Evolutionary conservation across 92 coral and sea anemone species (phyloP).

Genomic region (Pocillopora grandis): DNA sequence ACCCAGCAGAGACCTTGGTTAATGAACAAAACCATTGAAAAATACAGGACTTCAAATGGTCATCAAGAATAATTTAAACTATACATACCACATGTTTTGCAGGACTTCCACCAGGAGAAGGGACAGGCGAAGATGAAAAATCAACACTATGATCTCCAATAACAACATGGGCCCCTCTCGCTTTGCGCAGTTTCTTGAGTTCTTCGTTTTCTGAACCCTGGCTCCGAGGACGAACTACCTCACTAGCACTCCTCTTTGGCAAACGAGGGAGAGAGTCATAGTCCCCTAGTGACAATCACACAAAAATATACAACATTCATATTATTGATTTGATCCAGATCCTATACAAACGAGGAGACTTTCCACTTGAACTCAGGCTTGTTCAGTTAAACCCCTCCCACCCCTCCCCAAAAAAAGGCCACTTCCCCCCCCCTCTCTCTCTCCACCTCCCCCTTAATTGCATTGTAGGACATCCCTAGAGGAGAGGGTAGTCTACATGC

Average conservation of each 20-base stretch:
- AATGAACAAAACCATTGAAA: too few relatives aligned
- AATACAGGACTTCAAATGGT: too few relatives aligned
- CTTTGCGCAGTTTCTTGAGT: slow-evolving; percentile 70
- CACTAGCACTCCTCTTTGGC: slow-evolving; percentile 43
- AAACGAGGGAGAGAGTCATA: slow-evolving; percentile 48
- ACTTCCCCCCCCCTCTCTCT: too few relatives aligned
- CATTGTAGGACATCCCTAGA: too few relatives aligned
- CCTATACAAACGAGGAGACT: too few relatives aligned
- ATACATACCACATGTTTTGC: slow-evolving; percentile 29
- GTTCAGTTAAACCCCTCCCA: too few relatives aligned
- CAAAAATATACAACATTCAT: neutral
- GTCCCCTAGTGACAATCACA: slow-evolving; percentile 53
- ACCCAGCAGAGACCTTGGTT: too few relatives aligned
- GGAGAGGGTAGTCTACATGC: too few relatives aligned
- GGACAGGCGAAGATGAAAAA: slow-evolving; percentile 77
- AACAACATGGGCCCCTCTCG: slow-evolving; percentile 78
- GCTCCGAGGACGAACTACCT: slow-evolving; percentile 53
- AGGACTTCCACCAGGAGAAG: slow-evolving; percentile 63
- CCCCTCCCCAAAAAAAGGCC: too few relatives aligned
- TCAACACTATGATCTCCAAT: slow-evolving; percentile 72
- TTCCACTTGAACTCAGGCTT: too few relatives aligned
- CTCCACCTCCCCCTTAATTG: too few relatives aligned
- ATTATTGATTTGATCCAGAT: neutral
- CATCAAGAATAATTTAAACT: neutral
- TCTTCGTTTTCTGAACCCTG: slow-evolving; percentile 71